Conservation (phyloP, 1,140 invertebrate genomes). For the Lepidurus packardi region DNA sequence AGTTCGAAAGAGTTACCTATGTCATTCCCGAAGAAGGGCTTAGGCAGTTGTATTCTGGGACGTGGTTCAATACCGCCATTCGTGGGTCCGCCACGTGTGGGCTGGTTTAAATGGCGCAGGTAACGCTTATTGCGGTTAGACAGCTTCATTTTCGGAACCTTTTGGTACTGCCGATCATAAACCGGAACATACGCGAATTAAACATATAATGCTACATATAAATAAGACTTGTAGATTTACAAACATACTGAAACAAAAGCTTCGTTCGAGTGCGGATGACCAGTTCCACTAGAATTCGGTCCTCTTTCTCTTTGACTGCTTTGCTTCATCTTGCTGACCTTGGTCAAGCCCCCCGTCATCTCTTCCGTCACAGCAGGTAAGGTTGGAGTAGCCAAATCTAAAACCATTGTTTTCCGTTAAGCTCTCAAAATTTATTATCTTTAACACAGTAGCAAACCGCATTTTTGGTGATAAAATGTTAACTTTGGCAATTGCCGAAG, state of each 20-base stretch:
- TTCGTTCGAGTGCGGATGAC: background rate
- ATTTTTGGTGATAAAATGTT: background rate
- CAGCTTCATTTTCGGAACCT: background rate
- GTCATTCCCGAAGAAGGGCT: background rate
- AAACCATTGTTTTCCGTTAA: background rate
- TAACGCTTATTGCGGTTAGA: background rate
- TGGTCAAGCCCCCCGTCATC: background rate
- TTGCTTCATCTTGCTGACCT: background rate
- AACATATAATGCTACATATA: background rate
- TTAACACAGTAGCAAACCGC: background rate
- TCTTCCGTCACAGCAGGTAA: constrained; percentile 12
- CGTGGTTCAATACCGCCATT: background rate
- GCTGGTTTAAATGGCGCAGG: background rate
- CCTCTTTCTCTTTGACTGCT: background rate
- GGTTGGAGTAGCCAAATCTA: background rate
- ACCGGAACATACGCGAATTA: background rate
- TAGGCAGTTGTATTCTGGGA: background rate
- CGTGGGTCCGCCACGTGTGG: background rate
- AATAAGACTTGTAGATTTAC: background rate
- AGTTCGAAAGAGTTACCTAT: background rate
- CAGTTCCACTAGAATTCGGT: background rate
- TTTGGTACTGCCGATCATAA: background rate
- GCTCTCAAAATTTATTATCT: background rate
- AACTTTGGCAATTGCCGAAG: background rate
- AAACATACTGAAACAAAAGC: background rate